These are phyloP conservation scores for Perizoma affinitatum DNA, from an alignment of 2,888 invertebrate genomes.

Conservation along the genomic window DNA sequence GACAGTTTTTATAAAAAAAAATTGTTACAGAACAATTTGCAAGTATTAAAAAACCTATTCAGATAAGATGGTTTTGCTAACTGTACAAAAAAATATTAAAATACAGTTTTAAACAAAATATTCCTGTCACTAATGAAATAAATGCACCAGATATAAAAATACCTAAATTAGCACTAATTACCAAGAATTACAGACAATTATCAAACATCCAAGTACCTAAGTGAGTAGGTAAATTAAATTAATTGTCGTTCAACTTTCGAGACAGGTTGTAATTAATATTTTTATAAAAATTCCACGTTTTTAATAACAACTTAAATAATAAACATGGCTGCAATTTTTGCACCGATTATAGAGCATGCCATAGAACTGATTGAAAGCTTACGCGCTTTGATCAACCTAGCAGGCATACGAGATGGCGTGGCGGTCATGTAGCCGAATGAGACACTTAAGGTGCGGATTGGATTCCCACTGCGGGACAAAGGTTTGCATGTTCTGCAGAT, in stretches of 20 bases:
- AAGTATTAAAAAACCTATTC: no score
- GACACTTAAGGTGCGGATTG: no score
- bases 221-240: constrained; percentile 14
- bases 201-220: not conserved
- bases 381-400: no score
- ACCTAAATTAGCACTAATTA: constrained; percentile 8
- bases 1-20: no score
- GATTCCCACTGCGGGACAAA: no score
- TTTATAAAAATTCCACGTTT: constrained; percentile 7
- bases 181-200: constrained; percentile 7
- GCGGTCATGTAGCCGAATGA: no score
- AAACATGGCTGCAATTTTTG: constrained; percentile 18
- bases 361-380: no score
- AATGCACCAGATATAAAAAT: not conserved
- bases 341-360: constrained; percentile 10
- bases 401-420: no score
- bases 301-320: constrained; percentile 11
- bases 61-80: not conserved
- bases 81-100: not conserved
- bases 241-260: constrained; percentile 17
- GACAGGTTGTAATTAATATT: constrained; percentile 22
- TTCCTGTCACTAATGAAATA: no score
- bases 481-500: no score
- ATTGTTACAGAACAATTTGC: no score
- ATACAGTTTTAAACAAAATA: not conserved